A percentile compares a stretch with the other conserved stretches of the same genome.
These are phyloP conservation scores for Autographa pulchrina DNA, from an alignment of 2,888 invertebrate genomes.

Conservation along the genomic window DNA sequence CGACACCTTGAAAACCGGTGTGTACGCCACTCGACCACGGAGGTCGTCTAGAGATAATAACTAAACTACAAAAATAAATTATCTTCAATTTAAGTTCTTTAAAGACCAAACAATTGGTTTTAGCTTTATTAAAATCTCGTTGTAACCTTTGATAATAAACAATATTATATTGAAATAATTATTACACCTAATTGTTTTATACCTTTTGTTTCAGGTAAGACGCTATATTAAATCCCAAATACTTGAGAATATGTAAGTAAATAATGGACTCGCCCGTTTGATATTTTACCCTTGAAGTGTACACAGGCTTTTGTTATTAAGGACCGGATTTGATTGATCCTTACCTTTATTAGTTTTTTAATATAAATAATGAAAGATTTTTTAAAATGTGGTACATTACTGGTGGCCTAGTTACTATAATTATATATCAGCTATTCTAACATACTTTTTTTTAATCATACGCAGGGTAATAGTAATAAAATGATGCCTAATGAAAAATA, in stretches of 20 bases:
- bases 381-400: too few species aligned
- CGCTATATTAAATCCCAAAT: background rate
- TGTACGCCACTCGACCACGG: too few species aligned
- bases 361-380: constrained; percentile 16
- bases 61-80: too few species aligned
- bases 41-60: too few species aligned
- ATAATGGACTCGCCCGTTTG: background rate
- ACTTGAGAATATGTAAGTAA: constrained; percentile 9
- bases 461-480: too few species aligned
- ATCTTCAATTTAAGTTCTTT: too few species aligned
- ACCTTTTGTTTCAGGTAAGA: constrained; percentile 24
- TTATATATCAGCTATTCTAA: too few species aligned
- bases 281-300: constrained; percentile 22
- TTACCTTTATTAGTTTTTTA: constrained; percentile 25
- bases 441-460: too few species aligned
- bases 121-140: background rate
- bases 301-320: constrained; percentile 24
- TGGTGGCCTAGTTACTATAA: too few species aligned
- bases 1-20: too few species aligned
- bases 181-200: constrained; percentile 7
- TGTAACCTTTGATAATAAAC: background rate
- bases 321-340: constrained; percentile 7
- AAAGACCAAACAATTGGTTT: background rate
- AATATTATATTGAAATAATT: constrained; percentile 2
- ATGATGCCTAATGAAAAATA: too few species aligned